Base-by-base conservation (phyloP, 2,888 invertebrate genomes). In the Nysson spinosus region DNA sequence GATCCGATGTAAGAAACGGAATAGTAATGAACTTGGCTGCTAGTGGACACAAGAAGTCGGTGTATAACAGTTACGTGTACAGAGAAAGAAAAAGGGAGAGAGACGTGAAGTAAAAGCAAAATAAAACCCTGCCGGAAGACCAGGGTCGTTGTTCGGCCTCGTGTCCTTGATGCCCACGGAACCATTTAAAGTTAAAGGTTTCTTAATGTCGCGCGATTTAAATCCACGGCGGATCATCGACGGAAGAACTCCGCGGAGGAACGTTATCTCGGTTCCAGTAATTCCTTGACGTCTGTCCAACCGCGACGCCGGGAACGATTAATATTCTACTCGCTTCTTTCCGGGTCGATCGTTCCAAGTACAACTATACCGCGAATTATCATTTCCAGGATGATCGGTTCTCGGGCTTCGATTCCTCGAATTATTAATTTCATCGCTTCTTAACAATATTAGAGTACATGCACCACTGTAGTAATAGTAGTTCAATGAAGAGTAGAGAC, bases 141-240 rank as follows among this genome's bases (percentile, higher is more conserved):
- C 72, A 70, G 71, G 68, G 72, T 72, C 71, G 71, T 71, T 63
- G 72, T 35, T 64, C 72, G 64, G 61, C 63, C 60, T 39, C 61
- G 64, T 55, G 69, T 44, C 69, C 56, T 72, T 69, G 63, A 35
- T 5, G 11, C 7, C 50, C 56, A 12, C 49, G 37, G 56, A 52
- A 64, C 61, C 52, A 37, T 51, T 68, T 50, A 22, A n/a, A 24
- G 35, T 52, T 52, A 34, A 39, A 32, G 4, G 35, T 39, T 28
- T 39, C 44, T 20, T 17, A 32, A 39, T 32, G 34, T 57, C 44
- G 22, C 19, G 12, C 35, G 62, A 57, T 43, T 57, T 43, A 34
- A 47, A 40, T 47, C 22, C 26, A 34, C 2, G 7, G 34, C 4
- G 4, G 12, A 12, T 34, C 14, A 3, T 1, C 4, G 34, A 9